A percentile compares a stretch with the other conserved stretches of the same genome.
These are phyloP conservation scores for Dryobotodes eremita DNA, from an alignment of 2,888 invertebrate genomes.

Conservation along the genomic window DNA sequence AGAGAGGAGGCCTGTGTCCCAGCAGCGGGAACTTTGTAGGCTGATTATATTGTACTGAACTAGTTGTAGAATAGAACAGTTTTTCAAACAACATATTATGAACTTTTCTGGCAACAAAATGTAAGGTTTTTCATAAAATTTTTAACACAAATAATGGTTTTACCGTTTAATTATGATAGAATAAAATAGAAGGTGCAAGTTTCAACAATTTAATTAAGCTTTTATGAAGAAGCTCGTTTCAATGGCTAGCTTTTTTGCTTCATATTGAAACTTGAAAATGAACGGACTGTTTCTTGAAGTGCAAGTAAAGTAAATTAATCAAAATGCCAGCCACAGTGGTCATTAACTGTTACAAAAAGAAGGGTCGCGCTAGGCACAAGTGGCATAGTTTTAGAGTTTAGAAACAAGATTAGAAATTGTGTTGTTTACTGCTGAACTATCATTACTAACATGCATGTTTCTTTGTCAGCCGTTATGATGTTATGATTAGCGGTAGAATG, in stretches of 20 bases:
- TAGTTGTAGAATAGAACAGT: no score
- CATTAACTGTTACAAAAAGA: slow-evolving; percentile 27
- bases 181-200: not conserved
- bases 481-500: not conserved
- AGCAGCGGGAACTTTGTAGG: no score
- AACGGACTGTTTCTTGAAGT: slow-evolving; percentile 9
- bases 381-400: not conserved
- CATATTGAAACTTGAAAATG: not conserved
- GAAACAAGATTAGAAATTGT: not conserved
- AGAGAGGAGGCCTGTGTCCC: no score
- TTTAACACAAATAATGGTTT: no score
- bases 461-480: not conserved
- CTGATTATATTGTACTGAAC: no score
- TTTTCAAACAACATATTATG: no score
- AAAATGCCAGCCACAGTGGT: slow-evolving; percentile 10
- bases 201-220: not conserved
- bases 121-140: no score
- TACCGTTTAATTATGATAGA: no score
- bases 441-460: not conserved
- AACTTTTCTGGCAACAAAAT: no score
- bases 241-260: not conserved
- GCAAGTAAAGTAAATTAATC: slow-evolving; percentile 16
- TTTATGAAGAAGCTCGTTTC: not conserved
- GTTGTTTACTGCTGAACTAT: not conserved
- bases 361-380: not conserved